phyloP scores from a whole-genome alignment of 1,140 invertebrate genomes.

The Argopecten irradians region DNA sequence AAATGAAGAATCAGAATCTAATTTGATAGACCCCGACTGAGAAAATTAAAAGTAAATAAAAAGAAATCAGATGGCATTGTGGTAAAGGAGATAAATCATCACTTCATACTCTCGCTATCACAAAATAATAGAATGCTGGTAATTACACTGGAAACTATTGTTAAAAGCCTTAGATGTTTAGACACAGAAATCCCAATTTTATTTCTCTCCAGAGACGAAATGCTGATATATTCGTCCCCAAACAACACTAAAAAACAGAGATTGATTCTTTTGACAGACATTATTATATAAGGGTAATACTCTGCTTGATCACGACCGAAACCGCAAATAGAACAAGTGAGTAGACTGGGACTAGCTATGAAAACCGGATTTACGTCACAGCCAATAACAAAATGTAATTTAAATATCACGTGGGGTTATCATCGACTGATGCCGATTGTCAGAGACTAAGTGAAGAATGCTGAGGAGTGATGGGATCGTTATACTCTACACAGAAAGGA shows the following conservation, averaged over 20 bases:
- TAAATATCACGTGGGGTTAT: neutral
- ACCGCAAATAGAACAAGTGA: neutral
- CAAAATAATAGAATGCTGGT: neutral
- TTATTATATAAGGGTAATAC: neutral
- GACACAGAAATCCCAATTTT: neutral
- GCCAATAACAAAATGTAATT: neutral
- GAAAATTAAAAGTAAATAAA: neutral
- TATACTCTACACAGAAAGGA: neutral
- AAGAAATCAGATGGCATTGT: neutral
- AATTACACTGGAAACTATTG: neutral
- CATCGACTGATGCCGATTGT: neutral
- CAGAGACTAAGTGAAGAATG: neutral
- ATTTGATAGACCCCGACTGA: neutral
- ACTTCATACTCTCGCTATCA: neutral
- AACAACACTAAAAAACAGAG: neutral
- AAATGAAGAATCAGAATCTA: neutral
- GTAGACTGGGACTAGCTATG: neutral
- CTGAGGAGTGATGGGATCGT: neutral
- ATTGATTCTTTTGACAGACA: conserved; percentile 3
- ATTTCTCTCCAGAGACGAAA: neutral
- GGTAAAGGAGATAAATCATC: neutral
- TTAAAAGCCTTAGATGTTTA: neutral
- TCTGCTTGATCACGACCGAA: neutral
- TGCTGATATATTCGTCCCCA: neutral
- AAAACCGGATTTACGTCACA: neutral